Evolutionary conservation across 2,113 vertebrate species (phyloP), one percentile per base, ranked within the genome.

Genomic region (Trematocara nigrifrons): DNA sequence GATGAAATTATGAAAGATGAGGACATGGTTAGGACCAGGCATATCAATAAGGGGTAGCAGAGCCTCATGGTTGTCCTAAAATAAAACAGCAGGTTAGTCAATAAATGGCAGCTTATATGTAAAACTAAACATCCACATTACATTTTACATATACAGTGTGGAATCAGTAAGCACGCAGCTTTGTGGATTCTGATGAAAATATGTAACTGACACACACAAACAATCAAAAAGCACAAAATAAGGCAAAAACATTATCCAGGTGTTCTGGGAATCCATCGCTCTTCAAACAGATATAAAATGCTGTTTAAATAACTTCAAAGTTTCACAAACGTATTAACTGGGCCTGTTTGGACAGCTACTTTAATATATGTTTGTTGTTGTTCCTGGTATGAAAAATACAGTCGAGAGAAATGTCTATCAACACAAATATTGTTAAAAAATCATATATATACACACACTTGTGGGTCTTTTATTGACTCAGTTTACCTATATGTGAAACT

Each of bases 61-160:
- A 91, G 86, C 49, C 47, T 89, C 93, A 95, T 95, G 80, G 33
- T 51, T 86, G 69, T 81, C 52, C 92, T 92, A 4, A 42, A 92
- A 79, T 20, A 54, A 79, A 12, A 87, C 5, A 22, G 61, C 2
- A 53, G 7, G 66, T 53, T 26, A 7, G 31, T 31, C 16, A 86
- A 38, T 26, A 11, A 82, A 71, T 10, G 13, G 26, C 51, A 35
- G 12, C 7, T 82, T 81, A 47, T 22, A 78, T 59, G 26, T 76
- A 49, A 31, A 76, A 33, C 26, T 47, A 10, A 81, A 64, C 6
- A n/a, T 22, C 16, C 29, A 52, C 26, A 10, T 80, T 59, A 6
- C 42, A 47, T 59, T 64, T 45, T 18, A 57, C 53, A 59, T 59
- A 29, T 47, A 16, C 6, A 80, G 35, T 47, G 54, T 31, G 42